These are phyloP conservation scores for Chelon auratus DNA, from an alignment of 2,797 vertebrate species.

Conservation along the genomic window DNA sequence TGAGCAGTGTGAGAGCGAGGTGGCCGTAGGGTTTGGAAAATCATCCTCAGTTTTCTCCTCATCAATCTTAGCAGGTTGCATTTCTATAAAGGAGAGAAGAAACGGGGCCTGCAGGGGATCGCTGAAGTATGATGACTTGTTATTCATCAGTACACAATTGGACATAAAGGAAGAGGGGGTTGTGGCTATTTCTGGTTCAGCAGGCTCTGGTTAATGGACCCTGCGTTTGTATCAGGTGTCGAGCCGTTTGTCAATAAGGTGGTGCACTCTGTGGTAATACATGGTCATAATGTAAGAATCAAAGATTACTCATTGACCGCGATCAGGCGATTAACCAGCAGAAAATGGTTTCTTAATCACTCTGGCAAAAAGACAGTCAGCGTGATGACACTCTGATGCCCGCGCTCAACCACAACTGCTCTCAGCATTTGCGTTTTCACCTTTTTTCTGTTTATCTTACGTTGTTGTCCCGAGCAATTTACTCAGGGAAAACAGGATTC, in stretches of 20 bases:
- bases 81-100: constrained; percentile 59
- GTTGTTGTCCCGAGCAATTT: constrained; percentile 1
- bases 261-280: constrained; percentile 25
- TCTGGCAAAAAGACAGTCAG: neutral
- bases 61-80: constrained; percentile 62
- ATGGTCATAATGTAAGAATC: constrained; percentile 13
- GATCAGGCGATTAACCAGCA: constrained; percentile 8
- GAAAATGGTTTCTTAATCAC: constrained; percentile 13
- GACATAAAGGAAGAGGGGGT: constrained; percentile 25
- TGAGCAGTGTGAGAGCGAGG: constrained; percentile 15
- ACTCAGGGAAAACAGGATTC: constrained; percentile 26
- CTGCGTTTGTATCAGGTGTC: constrained; percentile 40
- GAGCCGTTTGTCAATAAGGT: constrained; percentile 55
- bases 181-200: constrained; percentile 11
- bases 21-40: constrained; percentile 48
- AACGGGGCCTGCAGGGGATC: constrained; percentile 51
- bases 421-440: constrained; percentile 6
- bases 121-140: constrained; percentile 34
- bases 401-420: constrained; percentile 7
- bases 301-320: constrained; percentile 8
- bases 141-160: constrained; percentile 59
- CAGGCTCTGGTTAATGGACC: constrained; percentile 48
- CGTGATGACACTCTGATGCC: constrained; percentile 17
- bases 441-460: constrained; percentile 9
- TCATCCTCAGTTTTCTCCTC: constrained; percentile 52